Evolutionary conservation across 2,888 invertebrate species (phyloP).

Genomic region (Xiphydria camelus): DNA sequence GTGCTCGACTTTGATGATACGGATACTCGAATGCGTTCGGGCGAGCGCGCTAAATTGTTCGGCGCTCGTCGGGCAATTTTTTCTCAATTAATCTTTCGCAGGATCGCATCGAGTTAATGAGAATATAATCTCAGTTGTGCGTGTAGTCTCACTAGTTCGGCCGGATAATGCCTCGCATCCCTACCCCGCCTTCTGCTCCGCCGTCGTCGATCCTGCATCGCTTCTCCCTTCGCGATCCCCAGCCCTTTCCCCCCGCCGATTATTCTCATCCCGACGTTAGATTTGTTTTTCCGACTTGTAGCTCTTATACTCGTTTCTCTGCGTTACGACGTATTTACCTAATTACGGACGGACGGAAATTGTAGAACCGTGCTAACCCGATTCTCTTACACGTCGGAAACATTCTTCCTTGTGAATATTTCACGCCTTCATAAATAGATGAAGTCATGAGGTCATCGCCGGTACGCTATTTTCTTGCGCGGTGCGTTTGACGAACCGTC

Average conservation of each 20-base stretch:
- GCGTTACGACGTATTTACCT: no score
- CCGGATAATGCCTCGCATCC: slow-evolving; percentile 21
- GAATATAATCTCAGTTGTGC: slow-evolving; percentile 53
- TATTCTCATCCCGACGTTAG: slow-evolving; percentile 1
- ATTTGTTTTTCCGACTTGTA: no score
- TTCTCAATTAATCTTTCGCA: slow-evolving; percentile 27
- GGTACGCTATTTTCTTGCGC: no score
- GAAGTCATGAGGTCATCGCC: no score
- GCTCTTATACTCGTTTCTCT: no score
- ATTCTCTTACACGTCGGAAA: no score
- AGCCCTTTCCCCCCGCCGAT: background rate
- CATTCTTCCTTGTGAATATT: no score
- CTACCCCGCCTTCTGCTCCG: slow-evolving; percentile 1
- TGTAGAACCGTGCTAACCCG: no score
- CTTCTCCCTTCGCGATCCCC: slow-evolving; percentile 8
- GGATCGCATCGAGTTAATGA: slow-evolving; percentile 40
- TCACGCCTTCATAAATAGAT: no score
- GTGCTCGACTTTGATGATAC: background rate
- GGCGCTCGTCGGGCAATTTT: slow-evolving; percentile 19
- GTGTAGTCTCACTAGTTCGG: slow-evolving; percentile 43
- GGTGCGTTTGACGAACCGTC: no score
- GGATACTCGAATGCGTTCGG: background rate
- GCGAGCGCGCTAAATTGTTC: background rate
- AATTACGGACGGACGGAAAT: no score
- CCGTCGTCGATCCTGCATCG: slow-evolving; percentile 5